A percentile compares a stretch with the other conserved stretches of the same genome.
Evolutionary conservation across 2,888 invertebrate genomes (phyloP).

Genomic region (Drosophila multiciliata): DNA sequence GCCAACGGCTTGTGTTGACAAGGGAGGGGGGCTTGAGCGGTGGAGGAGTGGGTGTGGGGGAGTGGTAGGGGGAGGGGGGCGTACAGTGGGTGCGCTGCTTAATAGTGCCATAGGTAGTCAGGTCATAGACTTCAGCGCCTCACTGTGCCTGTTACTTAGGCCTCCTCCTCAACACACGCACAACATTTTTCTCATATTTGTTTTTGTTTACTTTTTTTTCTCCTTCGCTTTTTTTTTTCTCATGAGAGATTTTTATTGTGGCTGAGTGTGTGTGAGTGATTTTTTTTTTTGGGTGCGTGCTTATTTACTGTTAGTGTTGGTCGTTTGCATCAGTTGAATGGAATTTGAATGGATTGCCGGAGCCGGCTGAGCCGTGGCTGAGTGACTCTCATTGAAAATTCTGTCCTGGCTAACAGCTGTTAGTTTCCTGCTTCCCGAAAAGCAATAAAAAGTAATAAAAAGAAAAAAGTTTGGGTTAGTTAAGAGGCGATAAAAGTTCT

Average conservation of each 20-base stretch:
- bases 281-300: constrained; percentile 33
- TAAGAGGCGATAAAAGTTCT: neutral
- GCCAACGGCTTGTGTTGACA: constrained; percentile 48
- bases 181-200: constrained; percentile 56
- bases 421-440: neutral
- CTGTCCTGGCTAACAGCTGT: constrained; percentile 14
- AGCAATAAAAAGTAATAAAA: constrained; percentile 1
- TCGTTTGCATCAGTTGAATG: constrained; percentile 37
- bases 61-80: too few relatives aligned
- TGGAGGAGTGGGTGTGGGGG: accelerated
- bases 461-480: neutral
- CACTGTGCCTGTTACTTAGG: constrained; percentile 43
- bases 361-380: constrained; percentile 15
- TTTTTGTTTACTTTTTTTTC: constrained; percentile 31
- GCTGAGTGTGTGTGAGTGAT: constrained; percentile 6
- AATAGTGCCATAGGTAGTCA: constrained; percentile 53
- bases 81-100: constrained; percentile 17
- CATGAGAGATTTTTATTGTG: constrained; percentile 51
- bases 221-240: constrained; percentile 11
- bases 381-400: constrained; percentile 19
- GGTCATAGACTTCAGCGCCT: constrained; percentile 52
- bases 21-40: neutral
- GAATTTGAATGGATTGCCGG: constrained; percentile 31
- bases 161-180: constrained; percentile 43
- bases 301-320: constrained; percentile 38